Evolutionary conservation across 2,888 invertebrate genomes (phyloP).

Genomic region (Zaprionus bogoriensis): DNA sequence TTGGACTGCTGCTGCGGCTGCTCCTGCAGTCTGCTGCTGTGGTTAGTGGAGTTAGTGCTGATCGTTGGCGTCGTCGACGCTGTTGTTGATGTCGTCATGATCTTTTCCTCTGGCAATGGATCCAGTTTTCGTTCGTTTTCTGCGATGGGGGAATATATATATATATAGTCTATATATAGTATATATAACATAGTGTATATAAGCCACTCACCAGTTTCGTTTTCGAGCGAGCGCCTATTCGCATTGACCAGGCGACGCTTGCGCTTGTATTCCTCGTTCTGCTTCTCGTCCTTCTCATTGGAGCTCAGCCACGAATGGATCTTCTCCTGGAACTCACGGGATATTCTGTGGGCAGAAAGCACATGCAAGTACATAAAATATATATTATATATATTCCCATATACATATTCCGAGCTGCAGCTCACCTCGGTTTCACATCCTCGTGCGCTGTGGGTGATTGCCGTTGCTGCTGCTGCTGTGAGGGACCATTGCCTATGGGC

Average conservation of each 20-base stretch:
- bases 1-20: constrained; percentile 45
- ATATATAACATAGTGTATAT: neutral
- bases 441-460: constrained; percentile 71
- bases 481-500: constrained; percentile 49
- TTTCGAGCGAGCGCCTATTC: constrained; percentile 90
- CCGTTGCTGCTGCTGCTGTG: constrained; percentile 60
- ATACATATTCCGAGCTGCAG: constrained; percentile 79
- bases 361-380: neutral
- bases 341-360: too few relatives aligned
- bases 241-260: constrained; percentile 88
- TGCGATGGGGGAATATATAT: constrained; percentile 70
- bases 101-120: constrained; percentile 89
- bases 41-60: constrained; percentile 45
- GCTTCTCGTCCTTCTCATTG: constrained; percentile 91
- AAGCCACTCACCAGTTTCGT: constrained; percentile 88
- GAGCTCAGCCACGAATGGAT: constrained; percentile 96
- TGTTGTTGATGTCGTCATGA: constrained; percentile 69
- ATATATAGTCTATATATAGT: neutral
- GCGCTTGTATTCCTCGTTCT: constrained; percentile 87
- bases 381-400: neutral
- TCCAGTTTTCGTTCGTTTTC: constrained; percentile 92
- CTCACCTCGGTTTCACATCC: constrained; percentile 85
- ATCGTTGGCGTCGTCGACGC: constrained; percentile 49
- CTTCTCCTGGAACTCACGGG: constrained; percentile 93
- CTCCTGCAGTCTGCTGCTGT: constrained; percentile 57